phyloP scores from a whole-genome alignment of 2,113 vertebrate genomes.

The Gymnocephalus cernua region DNA sequence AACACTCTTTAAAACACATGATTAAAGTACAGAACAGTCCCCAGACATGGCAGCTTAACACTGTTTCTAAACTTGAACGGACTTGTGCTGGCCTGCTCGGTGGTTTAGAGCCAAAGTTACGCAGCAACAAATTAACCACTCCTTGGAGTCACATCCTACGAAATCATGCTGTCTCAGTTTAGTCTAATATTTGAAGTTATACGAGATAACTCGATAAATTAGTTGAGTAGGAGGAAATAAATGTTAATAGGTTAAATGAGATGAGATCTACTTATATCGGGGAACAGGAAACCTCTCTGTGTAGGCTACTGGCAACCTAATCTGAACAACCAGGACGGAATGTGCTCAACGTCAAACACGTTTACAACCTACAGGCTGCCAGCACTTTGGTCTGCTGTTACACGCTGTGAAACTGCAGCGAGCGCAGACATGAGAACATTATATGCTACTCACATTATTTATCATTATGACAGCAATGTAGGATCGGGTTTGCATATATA shows the following conservation, averaged over 20 bases:
- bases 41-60: background rate
- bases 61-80: conserved; percentile 41
- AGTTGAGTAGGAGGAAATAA: background rate
- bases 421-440: background rate
- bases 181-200: background rate
- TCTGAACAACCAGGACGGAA: conserved; percentile 79
- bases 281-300: conserved; percentile 71
- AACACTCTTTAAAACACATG: background rate
- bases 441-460: background rate
- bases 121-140: conserved; percentile 47
- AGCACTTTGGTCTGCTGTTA: conserved; percentile 6
- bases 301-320: conserved; percentile 67
- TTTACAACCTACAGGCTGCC: conserved; percentile 49
- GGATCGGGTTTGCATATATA: too few relatives aligned
- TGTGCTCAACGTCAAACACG: conserved; percentile 76
- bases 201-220: background rate
- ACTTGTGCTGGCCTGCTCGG: conserved; percentile 49
- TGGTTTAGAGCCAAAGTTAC: conserved; percentile 5
- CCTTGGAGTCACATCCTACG: conserved; percentile 40
- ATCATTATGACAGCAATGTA: too few relatives aligned
- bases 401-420: background rate
- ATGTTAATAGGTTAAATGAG: conserved; percentile 43
- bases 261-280: conserved; percentile 47
- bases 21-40: background rate
- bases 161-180: background rate